Evolutionary conservation across 2,797 vertebrate species (phyloP), one percentile per base, ranked within the genome.

Genomic region (Galagoides demidoff): DNA sequence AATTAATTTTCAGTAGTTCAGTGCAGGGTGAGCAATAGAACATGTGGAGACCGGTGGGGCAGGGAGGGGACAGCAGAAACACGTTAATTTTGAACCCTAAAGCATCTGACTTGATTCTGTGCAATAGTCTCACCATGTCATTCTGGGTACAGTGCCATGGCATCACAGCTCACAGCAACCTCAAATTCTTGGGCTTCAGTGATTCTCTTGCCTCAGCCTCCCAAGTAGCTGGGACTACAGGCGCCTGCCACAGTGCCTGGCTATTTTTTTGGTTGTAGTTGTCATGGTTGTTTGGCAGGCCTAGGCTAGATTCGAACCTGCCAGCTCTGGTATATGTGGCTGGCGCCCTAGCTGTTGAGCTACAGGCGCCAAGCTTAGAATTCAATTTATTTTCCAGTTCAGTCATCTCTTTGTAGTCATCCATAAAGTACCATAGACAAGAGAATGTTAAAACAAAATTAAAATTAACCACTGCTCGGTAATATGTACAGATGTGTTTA

Each of bases 361-460:
- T 52, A 16, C 49, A 16, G 16, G 49, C 14, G 14, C 49, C 5
- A 4, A 52, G 13, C 49, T 1, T 13, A 34, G 37, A 74, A 76
- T 5, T 19, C 4, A 29, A 19, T 17, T 66, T 20, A 81, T n/a
- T 87, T 91, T 93, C 70, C 27, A 66, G 3, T 39, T 79, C 71
- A 34, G 71, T 23, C 49, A 74, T 57, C 45, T 90, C 7, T 78
- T 52, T 52, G 14, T 52, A 52, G 49, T 52, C 49, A 52, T 92
- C 45, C 77, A 19, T 14, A 43, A 82, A 94, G 59, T 37, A 91
- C 61, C 37, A 52, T 37, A 63, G 68, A 59, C 7, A 73, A 59
- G 25, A 70, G 39, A 95, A 95, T 34, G 92, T 29, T 64, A 52
- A 79, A 81, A 14, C 68, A 34, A 88, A 89, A 87, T 88, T 52